A percentile compares a stretch with the other conserved stretches of the same genome.
Conservation (phyloP, 2,797 vertebrate genomes). For the Pseudochirops cupreus region DNA sequence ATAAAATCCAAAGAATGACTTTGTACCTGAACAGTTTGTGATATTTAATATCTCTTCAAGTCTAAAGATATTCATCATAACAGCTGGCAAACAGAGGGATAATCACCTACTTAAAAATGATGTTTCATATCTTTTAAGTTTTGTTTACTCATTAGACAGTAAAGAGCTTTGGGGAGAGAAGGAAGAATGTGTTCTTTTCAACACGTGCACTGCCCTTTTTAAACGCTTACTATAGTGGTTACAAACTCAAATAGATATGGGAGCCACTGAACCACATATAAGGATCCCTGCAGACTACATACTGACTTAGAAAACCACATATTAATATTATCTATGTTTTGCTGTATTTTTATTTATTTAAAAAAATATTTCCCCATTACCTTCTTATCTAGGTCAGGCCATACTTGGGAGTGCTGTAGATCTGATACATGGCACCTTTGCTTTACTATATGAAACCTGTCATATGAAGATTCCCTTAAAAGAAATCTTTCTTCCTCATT, state of each 20-base stretch:
- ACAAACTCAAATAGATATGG: background rate
- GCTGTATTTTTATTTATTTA: background rate
- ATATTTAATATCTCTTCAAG: constrained; percentile 25
- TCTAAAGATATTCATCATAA: constrained; percentile 55
- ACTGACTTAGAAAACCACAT: background rate
- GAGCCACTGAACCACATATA: background rate
- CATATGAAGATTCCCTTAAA: background rate
- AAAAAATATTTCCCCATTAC: background rate
- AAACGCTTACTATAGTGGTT: constrained; percentile 19
- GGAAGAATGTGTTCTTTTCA: constrained; percentile 59
- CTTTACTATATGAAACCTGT: background rate
- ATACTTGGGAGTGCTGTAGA: background rate
- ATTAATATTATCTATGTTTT: background rate
- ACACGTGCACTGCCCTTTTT: constrained; percentile 34
- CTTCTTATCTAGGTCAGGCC: background rate
- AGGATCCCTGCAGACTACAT: background rate
- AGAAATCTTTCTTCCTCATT: background rate
- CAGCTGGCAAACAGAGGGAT: constrained; percentile 76
- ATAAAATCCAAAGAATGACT: constrained; percentile 22
- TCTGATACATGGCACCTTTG: background rate
- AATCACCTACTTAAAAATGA: constrained; percentile 73
- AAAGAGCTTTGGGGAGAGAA: constrained; percentile 70
- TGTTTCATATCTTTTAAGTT: constrained; percentile 72
- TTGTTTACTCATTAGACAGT: constrained; percentile 66
- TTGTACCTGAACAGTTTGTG: constrained; percentile 35